Conservation (phyloP, 2,888 invertebrate genomes). For the Sycophila texana region DNA sequence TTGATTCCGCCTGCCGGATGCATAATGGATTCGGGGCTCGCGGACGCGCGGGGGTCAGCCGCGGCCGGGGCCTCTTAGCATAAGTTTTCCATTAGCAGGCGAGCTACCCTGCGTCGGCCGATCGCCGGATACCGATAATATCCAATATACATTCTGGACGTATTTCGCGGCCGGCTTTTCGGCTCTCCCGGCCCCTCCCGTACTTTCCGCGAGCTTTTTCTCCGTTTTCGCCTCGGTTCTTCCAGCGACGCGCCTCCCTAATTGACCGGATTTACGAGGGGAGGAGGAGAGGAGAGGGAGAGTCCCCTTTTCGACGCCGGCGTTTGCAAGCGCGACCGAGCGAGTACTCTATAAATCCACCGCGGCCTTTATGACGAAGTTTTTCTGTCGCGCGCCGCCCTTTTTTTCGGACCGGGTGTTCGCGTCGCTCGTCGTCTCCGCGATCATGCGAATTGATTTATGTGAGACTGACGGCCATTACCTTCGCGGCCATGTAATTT, state of each 20-base stretch:
- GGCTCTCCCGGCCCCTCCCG: conserved; percentile 1
- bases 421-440: conserved; percentile 2
- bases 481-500: conserved; percentile 43
- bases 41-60: conserved; percentile 18
- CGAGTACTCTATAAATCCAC: conserved; percentile 52
- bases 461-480: conserved; percentile 52
- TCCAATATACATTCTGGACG: conserved; percentile 69
- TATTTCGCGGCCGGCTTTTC: conserved; percentile 58
- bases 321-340: neutral
- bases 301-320: neutral
- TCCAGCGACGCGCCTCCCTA: conserved; percentile 65
- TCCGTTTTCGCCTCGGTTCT: conserved; percentile 58
- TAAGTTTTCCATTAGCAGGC: conserved; percentile 71
- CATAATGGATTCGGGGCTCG: conserved; percentile 42
- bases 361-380: conserved; percentile 41
- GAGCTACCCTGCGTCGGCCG: conserved; percentile 58
- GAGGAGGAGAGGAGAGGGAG: conserved; percentile 33
- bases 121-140: conserved; percentile 67
- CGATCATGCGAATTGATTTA: conserved; percentile 51
- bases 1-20: conserved; percentile 34
- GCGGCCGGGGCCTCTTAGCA: conserved; percentile 61
- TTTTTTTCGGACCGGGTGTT: neutral
- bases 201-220: neutral
- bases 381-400: conserved; percentile 6
- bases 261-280: conserved; percentile 71